Conservation (phyloP, 2,113 vertebrate species). For the Pachyramphus minor region DNA sequence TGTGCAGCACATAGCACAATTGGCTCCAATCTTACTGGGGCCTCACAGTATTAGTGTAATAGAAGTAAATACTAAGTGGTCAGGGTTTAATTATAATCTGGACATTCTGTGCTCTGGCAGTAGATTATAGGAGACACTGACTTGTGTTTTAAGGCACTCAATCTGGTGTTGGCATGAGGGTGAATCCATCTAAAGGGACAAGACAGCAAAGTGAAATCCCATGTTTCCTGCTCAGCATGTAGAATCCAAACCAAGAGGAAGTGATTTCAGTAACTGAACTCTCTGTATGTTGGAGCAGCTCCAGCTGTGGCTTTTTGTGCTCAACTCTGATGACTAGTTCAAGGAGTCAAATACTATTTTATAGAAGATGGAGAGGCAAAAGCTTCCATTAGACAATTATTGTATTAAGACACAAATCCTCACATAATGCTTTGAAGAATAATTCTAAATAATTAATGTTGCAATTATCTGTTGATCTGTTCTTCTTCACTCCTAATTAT, state of each 20-base stretch:
- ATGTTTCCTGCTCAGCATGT: not conserved
- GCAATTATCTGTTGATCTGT: not conserved
- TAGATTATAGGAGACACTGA: not conserved
- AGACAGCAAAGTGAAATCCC: not conserved
- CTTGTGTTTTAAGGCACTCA: not conserved
- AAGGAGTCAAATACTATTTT: not conserved
- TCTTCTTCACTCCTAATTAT: not conserved
- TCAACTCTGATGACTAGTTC: not conserved
- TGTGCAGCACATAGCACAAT: not conserved
- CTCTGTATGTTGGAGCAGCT: not conserved
- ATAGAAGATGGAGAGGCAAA: not conserved
- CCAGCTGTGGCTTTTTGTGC: not conserved
- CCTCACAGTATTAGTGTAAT: not conserved
- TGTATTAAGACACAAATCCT: not conserved
- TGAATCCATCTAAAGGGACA: not conserved
- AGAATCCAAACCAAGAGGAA: not conserved
- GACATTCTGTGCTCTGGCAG: not conserved
- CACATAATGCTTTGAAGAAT: not conserved
- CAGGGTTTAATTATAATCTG: conserved; percentile 19
- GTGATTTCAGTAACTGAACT: not conserved
- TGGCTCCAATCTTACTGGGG: not conserved
- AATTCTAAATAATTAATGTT: not conserved
- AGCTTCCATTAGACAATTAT: not conserved
- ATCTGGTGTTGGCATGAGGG: not conserved
- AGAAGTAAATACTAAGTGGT: conserved; percentile 14